phyloP scores from a whole-genome alignment of 2,888 invertebrate species.

The Caenorhabditis uteleia region DNA sequence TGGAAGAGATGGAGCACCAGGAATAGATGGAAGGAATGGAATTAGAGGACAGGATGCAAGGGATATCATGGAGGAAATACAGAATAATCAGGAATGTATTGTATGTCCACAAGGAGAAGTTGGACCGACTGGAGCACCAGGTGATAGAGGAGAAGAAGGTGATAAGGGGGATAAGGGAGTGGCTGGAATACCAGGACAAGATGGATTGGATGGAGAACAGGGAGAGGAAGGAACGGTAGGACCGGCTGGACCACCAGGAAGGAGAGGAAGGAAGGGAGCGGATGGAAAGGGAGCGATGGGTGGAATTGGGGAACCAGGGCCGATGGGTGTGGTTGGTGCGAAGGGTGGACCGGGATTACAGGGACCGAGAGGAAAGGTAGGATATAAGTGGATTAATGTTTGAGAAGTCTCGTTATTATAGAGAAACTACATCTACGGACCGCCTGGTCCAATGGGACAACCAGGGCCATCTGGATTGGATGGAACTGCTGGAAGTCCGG shows the following conservation, averaged over 20 bases:
- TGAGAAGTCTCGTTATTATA: too few species aligned
- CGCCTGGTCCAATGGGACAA: conserved; percentile 63
- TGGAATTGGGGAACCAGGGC: conserved; percentile 48
- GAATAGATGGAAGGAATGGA: conserved; percentile 46
- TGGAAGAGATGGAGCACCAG: conserved; percentile 35
- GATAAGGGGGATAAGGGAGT: conserved; percentile 47
- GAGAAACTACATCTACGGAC: conserved; percentile 65
- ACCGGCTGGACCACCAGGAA: conserved; percentile 37
- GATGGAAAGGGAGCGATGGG: conserved; percentile 47
- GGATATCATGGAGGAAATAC: conserved; percentile 60
- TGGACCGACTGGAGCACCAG: conserved; percentile 52
- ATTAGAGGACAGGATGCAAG: conserved; percentile 59
- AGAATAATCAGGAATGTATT: conserved; percentile 58
- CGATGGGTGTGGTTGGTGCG: conserved; percentile 50
- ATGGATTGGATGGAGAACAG: conserved; percentile 38
- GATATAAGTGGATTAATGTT: background rate
- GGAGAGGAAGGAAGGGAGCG: conserved; percentile 37
- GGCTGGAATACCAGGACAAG: conserved; percentile 38
- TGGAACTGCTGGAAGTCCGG: conserved; percentile 61
- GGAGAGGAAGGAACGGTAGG: conserved; percentile 46
- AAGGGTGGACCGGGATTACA: conserved; percentile 48
- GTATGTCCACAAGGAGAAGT: conserved; percentile 53
- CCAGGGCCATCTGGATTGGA: conserved; percentile 65
- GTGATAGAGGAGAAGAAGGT: conserved; percentile 37
- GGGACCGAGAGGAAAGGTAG: conserved; percentile 48